Percentiles rank a stretch among this genome's conserved stretches.
These are phyloP conservation scores for Dallia pectoralis DNA, from an alignment of 2,797 vertebrate genomes.

Conservation along the genomic window DNA sequence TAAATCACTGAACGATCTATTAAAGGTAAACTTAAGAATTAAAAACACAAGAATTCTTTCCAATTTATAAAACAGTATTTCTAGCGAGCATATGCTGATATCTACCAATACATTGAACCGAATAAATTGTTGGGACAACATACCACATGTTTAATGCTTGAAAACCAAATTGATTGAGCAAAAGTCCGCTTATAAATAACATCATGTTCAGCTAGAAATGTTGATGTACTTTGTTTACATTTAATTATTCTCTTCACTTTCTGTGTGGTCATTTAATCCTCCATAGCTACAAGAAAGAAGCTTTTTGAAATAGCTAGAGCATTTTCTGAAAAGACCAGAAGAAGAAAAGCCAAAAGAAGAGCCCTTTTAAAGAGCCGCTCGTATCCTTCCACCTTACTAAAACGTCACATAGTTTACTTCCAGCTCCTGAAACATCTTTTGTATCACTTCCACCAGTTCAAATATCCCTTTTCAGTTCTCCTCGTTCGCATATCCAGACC, in stretches of 20 bases:
- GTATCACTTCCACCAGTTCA: not conserved
- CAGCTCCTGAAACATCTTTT: too few relatives aligned
- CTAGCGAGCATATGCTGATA: too few relatives aligned
- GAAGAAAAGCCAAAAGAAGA: slow-evolving; percentile 90
- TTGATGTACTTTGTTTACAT: not conserved
- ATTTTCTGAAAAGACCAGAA: slow-evolving; percentile 95
- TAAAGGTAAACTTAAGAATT: too few relatives aligned
- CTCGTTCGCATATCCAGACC: too few relatives aligned
- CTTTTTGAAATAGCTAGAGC: slow-evolving; percentile 94
- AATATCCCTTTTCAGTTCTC: too few relatives aligned
- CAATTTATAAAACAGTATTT: not conserved
- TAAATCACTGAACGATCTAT: not conserved
- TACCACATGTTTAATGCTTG: too few relatives aligned
- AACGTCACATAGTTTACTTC: not conserved
- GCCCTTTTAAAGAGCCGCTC: slow-evolving; percentile 87
- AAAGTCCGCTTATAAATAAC: not conserved
- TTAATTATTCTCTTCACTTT: not conserved
- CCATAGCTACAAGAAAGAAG: slow-evolving; percentile 91
- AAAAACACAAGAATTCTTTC: not conserved
- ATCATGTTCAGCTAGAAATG: not conserved
- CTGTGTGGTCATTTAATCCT: slow-evolving; percentile 31
- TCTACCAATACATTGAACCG: too few relatives aligned
- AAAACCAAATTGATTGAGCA: too few relatives aligned
- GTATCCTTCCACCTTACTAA: slow-evolving; percentile 80
- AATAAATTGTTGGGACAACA: too few relatives aligned